These are phyloP conservation scores for Pangasius djambal DNA, from an alignment of 2,797 vertebrate species.

Conservation along the genomic window DNA sequence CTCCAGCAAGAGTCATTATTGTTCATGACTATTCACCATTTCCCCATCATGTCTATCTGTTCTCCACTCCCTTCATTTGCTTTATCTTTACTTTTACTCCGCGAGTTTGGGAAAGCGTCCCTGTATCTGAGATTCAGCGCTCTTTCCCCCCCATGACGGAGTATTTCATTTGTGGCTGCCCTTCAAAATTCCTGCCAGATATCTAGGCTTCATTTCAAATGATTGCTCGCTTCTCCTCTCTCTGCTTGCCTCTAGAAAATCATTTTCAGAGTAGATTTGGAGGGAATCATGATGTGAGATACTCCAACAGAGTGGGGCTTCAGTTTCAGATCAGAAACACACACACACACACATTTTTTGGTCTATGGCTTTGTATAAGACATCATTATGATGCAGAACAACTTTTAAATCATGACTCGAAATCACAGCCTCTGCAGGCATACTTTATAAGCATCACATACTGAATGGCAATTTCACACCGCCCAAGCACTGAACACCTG, in stretches of 20 bases:
- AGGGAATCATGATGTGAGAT: slow-evolving; percentile 57
- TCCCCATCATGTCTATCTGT: slow-evolving; percentile 32
- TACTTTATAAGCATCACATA: background rate
- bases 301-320: slow-evolving; percentile 41
- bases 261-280: slow-evolving; percentile 68
- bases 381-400: slow-evolving; percentile 18
- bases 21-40: slow-evolving; percentile 47
- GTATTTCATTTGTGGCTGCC: slow-evolving; percentile 75
- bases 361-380: slow-evolving; percentile 8
- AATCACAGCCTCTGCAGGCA: slow-evolving; percentile 8
- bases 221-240: slow-evolving; percentile 51
- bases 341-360: slow-evolving; percentile 17
- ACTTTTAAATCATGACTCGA: slow-evolving; percentile 6
- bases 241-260: slow-evolving; percentile 25
- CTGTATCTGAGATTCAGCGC: slow-evolving; percentile 68
- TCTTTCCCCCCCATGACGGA: slow-evolving; percentile 62
- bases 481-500: background rate
- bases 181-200: slow-evolving; percentile 73
- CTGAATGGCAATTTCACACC: slow-evolving; percentile 9
- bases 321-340: slow-evolving; percentile 50
- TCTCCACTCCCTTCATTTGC: background rate
- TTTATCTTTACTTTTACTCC: slow-evolving; percentile 41
- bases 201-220: slow-evolving; percentile 68
- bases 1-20: slow-evolving; percentile 38
- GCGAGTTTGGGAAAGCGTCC: slow-evolving; percentile 40